A percentile compares a stretch with the other conserved stretches of the same genome.
These are phyloP conservation scores for Temnothorax nylanderi DNA, from an alignment of 1,140 invertebrate species.

Conservation along the genomic window DNA sequence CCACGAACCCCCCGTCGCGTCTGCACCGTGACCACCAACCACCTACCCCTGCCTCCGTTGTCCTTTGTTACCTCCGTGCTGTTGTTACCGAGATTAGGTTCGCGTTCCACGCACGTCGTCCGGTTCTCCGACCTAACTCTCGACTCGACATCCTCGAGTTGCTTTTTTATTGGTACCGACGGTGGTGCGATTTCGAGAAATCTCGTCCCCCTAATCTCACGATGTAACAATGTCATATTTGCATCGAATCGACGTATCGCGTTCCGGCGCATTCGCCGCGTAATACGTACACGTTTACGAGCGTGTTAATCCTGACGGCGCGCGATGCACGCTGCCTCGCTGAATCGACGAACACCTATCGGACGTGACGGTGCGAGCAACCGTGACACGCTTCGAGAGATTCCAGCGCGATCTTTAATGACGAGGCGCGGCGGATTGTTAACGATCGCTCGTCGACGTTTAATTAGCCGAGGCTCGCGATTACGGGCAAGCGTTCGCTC, in stretches of 20 bases:
- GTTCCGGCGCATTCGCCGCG: neutral
- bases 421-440: slow-evolving; percentile 76
- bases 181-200: slow-evolving; percentile 28
- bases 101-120: slow-evolving; percentile 50
- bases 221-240: slow-evolving; percentile 18
- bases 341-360: slow-evolving; percentile 50
- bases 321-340: neutral
- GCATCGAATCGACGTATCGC: slow-evolving; percentile 32
- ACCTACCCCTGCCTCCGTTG: slow-evolving; percentile 30
- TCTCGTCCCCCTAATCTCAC: slow-evolving; percentile 9
- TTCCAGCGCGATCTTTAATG: slow-evolving; percentile 73
- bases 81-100: slow-evolving; percentile 68
- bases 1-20: slow-evolving; percentile 64
- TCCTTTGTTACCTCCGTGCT: slow-evolving; percentile 46
- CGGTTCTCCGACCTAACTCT: slow-evolving; percentile 67
- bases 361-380: slow-evolving; percentile 62
- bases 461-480: slow-evolving; percentile 77
- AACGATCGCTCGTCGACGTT: slow-evolving; percentile 79
- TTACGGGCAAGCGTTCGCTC: slow-evolving; percentile 56
- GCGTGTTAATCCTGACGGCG: slow-evolving; percentile 33
- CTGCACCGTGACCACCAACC: slow-evolving; percentile 42
- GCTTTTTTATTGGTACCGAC: neutral
- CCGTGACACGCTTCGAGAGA: slow-evolving; percentile 73
- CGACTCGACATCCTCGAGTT: slow-evolving; percentile 43
- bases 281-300: slow-evolving; percentile 29